A percentile compares a stretch with the other conserved stretches of the same genome.
phyloP scores from a whole-genome alignment of 92 coral and sea anemone species.

The Muricea muricata region DNA sequence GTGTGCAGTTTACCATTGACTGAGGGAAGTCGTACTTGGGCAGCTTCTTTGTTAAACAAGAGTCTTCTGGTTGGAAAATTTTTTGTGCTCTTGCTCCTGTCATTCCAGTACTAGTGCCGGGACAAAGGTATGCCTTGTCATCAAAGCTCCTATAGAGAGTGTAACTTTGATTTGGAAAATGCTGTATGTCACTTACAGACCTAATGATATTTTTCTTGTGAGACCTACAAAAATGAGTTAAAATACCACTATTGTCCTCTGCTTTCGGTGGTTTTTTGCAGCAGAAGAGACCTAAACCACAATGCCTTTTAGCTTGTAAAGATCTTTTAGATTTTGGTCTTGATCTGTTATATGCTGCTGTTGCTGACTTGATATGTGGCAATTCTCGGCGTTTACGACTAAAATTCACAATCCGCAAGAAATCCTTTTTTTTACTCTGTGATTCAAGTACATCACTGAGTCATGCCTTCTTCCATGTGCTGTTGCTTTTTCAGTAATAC shows the following conservation, averaged over 20 bases:
- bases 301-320: constrained; percentile 46
- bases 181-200: constrained; percentile 35
- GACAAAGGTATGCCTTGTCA: constrained; percentile 45
- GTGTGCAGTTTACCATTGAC: constrained; percentile 30
- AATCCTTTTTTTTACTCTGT: constrained; percentile 31
- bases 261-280: constrained; percentile 30
- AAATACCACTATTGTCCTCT: constrained; percentile 6
- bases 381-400: constrained; percentile 23
- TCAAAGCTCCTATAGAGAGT: constrained; percentile 47
- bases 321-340: constrained; percentile 45
- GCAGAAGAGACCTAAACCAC: constrained; percentile 33
- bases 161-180: constrained; percentile 9
- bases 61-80: constrained; percentile 22
- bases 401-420: constrained; percentile 27
- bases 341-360: constrained; percentile 53
- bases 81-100: constrained; percentile 4
- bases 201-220: constrained; percentile 27
- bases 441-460: constrained; percentile 24
- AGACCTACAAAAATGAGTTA: constrained; percentile 33
- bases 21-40: constrained; percentile 45
- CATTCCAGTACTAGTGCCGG: constrained; percentile 43
- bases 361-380: constrained; percentile 43
- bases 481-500: constrained; percentile 38
- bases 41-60: constrained; percentile 19
- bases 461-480: constrained; percentile 41